Evolutionary conservation across 2,888 invertebrate genomes (phyloP), one percentile per base, ranked within the genome.

Genomic region (Lottia gigantea): DNA sequence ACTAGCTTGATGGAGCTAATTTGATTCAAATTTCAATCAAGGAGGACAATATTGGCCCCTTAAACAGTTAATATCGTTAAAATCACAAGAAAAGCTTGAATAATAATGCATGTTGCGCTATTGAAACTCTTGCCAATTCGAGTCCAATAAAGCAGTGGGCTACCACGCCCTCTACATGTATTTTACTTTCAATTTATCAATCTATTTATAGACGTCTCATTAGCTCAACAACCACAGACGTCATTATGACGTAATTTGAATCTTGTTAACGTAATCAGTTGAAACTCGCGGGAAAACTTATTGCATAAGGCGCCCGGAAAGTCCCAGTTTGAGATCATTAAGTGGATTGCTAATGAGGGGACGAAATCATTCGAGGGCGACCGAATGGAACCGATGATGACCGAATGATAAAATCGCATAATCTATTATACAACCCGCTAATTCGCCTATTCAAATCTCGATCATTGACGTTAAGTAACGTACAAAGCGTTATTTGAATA

Each of bases 161-260:
- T 40, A 40, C 6, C 40, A 40, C 40, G 40, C 40, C 40, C 11
- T 40, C 40, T 40, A 40, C 40, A 8, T 8, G 40, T 8, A 19
- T 55, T 55, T 55, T 55, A 55, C 55, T 55, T 55, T 55, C 55
- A 23, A 19, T 55, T 55, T 55, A 55, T 19, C 55, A 55, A 55
- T 55, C 55, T 55, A 23, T 23, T 55, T 19, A 55, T 55, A 23
- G 55, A 23, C 19, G 19, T 19, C 23, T 55, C 55, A 55, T 55
- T 55, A 55, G 15, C 55, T 55, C 55, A 55, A 19, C 23, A 23
- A 55, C 55, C 55, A 55, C 19, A 23, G 23, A 55, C 19, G 19
- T 23, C 19, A 23, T 14, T 23, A 4, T 55, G 55, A 55, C 55
- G 23, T 55, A 55, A 55, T 55, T 23, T 55, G 23, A 55, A 23